Evolutionary conservation across 1,140 invertebrate species (phyloP).

Genomic region (Ostrea edulis): DNA sequence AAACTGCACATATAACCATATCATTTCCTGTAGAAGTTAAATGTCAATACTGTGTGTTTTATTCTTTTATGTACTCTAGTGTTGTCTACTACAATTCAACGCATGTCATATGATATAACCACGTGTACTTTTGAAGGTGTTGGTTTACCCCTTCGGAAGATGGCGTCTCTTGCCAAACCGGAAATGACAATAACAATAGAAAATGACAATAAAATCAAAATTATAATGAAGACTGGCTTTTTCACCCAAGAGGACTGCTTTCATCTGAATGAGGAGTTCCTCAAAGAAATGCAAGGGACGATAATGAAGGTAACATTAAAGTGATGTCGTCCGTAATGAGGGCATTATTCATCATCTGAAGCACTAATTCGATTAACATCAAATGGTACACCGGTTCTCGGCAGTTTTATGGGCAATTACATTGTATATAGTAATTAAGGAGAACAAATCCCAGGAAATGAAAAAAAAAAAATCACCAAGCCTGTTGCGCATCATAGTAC

Average conservation of each 20-base stretch:
- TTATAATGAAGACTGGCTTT: conserved; percentile 51
- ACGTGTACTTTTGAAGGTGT: conserved; percentile 45
- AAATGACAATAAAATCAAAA: conserved; percentile 48
- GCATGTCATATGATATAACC: neutral
- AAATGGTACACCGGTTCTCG: neutral
- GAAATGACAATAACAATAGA: conserved; percentile 55
- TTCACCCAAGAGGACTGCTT: conserved; percentile 53
- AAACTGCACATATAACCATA: neutral
- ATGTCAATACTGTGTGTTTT: neutral
- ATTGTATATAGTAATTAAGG: too few relatives aligned
- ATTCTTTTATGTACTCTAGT: neutral
- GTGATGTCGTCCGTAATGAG: neutral
- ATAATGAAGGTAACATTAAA: conserved; percentile 40
- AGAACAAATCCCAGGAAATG: too few relatives aligned
- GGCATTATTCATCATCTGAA: neutral
- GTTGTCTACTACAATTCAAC: neutral
- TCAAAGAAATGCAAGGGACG: conserved; percentile 44
- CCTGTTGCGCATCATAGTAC: too few relatives aligned
- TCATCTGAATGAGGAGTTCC: conserved; percentile 56
- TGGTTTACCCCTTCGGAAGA: conserved; percentile 54
- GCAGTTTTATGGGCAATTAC: neutral
- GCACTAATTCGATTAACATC: neutral
- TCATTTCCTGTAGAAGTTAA: neutral
- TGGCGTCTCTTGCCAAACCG: conserved; percentile 58
- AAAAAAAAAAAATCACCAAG: too few relatives aligned